Evolutionary conservation across 2,113 vertebrate genomes (phyloP), one percentile per base, ranked within the genome.

Genomic region (Synchiropus splendidus): DNA sequence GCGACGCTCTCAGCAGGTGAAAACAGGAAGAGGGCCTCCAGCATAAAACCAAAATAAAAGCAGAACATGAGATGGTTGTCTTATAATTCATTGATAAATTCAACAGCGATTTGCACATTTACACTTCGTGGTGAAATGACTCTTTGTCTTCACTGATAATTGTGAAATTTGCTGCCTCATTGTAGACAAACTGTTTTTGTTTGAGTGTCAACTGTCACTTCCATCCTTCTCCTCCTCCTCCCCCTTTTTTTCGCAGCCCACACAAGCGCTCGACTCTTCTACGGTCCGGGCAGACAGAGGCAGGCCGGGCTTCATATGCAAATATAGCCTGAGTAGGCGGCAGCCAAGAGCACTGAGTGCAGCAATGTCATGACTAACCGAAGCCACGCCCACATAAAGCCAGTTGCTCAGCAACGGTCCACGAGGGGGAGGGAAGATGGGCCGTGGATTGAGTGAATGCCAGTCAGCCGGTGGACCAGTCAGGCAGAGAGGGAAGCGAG

Each of bases 361-460:
- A n/a, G n/a, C n/a, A n/a, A n/a, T n/a, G n/a, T n/a, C n/a, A 77
- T 62, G 64, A 55, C 56, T 51, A 42, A 17, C 35, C 0, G 50
- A 56, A 44, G 54, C 48, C 44, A 47, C 69, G 48, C 67, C 70
- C 74, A 70, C 70, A 39, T 18, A 32, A 70, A 67, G 58, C 45
- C 38, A 60, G 85, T 85, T 80, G 61, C 87, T 41, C 34, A 42
- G 87, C 78, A 78, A 86, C 87, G 75, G 43, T 6, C 12, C 31
- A 32, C 42, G 30, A 44, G 12, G 45, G 45, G 31, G 49, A 27
- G 16, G 39, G 60, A 54, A 78, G 81, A 66, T 74, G 74, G 51
- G 66, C 76, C 45, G 45, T 70, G 58, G 63, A 60, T 67, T 60
- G 68, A 69, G 67, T 67, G 71, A 68, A 58, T 51, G 59, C 30